Conservation (phyloP, 2,113 vertebrate species). For the Cynopterus brachyotis region DNA sequence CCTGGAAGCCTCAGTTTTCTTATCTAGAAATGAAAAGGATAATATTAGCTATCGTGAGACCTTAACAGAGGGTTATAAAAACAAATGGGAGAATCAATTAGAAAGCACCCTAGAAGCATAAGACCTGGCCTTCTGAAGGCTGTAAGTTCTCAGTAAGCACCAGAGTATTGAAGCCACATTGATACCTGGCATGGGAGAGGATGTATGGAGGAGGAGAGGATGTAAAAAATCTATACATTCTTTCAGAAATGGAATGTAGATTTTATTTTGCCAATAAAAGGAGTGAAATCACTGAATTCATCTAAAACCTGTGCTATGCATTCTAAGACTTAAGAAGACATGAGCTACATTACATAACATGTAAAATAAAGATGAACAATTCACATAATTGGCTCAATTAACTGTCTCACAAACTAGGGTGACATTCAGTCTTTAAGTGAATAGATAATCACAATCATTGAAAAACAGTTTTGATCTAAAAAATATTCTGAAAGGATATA, state of each 20-base stretch:
- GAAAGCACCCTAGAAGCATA: neutral
- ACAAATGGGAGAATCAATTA: neutral
- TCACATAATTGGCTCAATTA: neutral
- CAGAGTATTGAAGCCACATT: neutral
- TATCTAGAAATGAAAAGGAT: neutral
- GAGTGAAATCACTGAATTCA: neutral
- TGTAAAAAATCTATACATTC: neutral
- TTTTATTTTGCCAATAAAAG: neutral
- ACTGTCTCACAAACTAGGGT: neutral
- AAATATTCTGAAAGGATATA: neutral
- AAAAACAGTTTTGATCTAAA: conserved; percentile 16
- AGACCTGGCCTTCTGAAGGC: neutral
- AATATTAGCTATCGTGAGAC: neutral
- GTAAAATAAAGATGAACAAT: conserved; percentile 10
- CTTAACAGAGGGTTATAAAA: neutral
- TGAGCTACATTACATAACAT: neutral
- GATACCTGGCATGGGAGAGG: neutral
- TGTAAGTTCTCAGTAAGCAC: neutral
- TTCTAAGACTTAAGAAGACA: neutral
- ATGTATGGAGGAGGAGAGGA: accelerated
- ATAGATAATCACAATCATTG: neutral
- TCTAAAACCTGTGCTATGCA: neutral
- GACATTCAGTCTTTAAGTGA: neutral
- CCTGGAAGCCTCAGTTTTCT: neutral
- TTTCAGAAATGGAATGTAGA: neutral